phyloP scores from a whole-genome alignment of 2,113 vertebrate genomes.

The Dicentrarchus labrax region DNA sequence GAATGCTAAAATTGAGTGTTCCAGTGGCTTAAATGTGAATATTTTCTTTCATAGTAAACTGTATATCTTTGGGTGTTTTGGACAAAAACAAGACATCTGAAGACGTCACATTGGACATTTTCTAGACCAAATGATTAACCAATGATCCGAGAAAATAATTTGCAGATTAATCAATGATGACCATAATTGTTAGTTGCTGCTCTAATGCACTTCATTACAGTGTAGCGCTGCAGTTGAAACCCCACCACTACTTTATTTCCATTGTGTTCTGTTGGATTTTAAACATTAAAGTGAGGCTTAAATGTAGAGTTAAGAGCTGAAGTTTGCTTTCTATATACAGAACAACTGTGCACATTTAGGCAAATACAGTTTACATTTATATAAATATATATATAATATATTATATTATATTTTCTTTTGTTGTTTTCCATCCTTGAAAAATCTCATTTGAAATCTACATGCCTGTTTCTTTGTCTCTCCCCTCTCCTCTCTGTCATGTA shows the following conservation, averaged over 20 bases:
- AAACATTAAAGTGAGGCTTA: not conserved
- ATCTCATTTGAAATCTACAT: not conserved
- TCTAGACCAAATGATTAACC: no score
- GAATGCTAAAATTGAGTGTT: not conserved
- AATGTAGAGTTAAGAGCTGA: not conserved
- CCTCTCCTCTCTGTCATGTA: not conserved
- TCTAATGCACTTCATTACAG: no score
- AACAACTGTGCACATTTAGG: no score
- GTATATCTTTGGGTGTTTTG: not conserved
- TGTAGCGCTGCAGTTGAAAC: no score
- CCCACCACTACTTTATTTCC: no score
- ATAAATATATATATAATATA: no score
- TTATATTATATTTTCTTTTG: not conserved
- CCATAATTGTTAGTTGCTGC: no score
- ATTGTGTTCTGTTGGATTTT: no score
- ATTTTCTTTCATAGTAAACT: not conserved
- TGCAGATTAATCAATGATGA: no score
- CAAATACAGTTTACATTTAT: not conserved
- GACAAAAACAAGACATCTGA: not conserved
- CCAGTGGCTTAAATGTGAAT: no score
- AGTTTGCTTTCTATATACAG: not conserved
- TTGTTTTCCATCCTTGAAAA: not conserved
- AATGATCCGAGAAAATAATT: no score
- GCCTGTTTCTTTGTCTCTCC: conserved; percentile 42
- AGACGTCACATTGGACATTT: not conserved